phyloP scores from a whole-genome alignment of 1,140 invertebrate genomes.

The Caenorhabditis tropicalis region DNA sequence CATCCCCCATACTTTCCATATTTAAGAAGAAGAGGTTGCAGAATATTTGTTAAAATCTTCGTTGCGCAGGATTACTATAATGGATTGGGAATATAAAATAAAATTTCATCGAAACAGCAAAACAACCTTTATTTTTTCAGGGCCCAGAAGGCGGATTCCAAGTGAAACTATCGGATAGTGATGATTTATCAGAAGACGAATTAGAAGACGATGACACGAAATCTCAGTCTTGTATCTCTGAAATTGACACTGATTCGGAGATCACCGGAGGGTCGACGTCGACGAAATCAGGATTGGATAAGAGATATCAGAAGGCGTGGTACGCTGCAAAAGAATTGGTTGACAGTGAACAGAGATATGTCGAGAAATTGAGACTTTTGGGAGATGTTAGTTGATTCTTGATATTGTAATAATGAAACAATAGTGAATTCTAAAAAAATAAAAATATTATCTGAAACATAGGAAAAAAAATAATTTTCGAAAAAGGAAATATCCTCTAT shows the following conservation, averaged over 20 bases:
- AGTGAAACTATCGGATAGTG: conserved; percentile 56
- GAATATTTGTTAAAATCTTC: no score
- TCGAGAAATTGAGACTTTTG: conserved; percentile 58
- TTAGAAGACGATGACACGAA: conserved; percentile 56
- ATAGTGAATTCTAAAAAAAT: no score
- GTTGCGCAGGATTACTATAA: no score
- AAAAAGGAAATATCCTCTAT: no score
- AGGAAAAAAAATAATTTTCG: no score
- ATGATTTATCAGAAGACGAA: conserved; percentile 57
- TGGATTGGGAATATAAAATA: no score
- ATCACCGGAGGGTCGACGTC: conserved; percentile 15
- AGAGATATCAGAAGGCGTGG: conserved; percentile 55
- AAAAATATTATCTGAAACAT: no score
- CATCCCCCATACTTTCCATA: no score
- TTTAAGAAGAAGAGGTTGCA: no score
- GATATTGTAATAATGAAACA: no score
- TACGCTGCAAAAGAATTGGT: conserved; percentile 60
- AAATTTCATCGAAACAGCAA: neutral
- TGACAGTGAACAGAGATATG: conserved; percentile 59
- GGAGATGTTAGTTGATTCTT: conserved; percentile 59
- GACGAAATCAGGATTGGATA: neutral
- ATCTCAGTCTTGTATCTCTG: conserved; percentile 5
- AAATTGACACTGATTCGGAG: conserved; percentile 28
- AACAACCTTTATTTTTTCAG: neutral
- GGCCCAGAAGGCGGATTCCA: conserved; percentile 60